phyloP scores from a whole-genome alignment of 2,888 invertebrate species.

The Apodemia duryi region DNA sequence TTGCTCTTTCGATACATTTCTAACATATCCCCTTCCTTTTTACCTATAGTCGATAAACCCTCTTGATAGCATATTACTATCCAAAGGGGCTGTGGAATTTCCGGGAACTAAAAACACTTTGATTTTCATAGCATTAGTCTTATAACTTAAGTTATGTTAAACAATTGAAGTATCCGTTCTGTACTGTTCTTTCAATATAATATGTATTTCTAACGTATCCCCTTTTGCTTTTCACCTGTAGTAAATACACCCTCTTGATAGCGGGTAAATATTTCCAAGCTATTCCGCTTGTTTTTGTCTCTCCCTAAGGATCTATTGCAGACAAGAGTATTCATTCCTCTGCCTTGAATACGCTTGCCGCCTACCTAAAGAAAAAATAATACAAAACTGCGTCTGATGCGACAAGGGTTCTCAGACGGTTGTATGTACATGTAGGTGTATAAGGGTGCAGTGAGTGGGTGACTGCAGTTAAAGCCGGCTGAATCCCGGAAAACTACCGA shows the following conservation, averaged over 20 bases:
- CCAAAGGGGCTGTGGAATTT: not conserved
- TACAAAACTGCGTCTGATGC: slow-evolving; percentile 62
- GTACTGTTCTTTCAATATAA: not conserved
- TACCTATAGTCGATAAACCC: not conserved
- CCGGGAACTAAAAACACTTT: too few species aligned
- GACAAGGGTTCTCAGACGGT: slow-evolving; percentile 71
- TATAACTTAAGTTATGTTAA: not conserved
- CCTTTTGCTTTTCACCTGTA: slow-evolving; percentile 22
- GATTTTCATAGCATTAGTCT: not conserved
- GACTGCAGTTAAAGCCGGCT: slow-evolving; percentile 75
- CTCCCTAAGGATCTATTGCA: slow-evolving; percentile 47
- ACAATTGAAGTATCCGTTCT: not conserved
- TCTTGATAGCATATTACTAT: not conserved
- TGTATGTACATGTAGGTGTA: slow-evolving; percentile 42
- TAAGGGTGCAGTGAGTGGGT: slow-evolving; percentile 73
- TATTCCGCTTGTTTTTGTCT: slow-evolving; percentile 37
- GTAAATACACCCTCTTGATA: slow-evolving; percentile 26
- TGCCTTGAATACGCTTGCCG: slow-evolving; percentile 41
- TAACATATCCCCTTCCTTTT: not conserved
- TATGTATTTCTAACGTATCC: slow-evolving; percentile 3
- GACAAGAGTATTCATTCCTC: slow-evolving; percentile 50
- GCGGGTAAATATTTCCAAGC: slow-evolving; percentile 31
- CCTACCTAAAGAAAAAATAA: slow-evolving; percentile 52
- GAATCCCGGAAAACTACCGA: slow-evolving; percentile 80
- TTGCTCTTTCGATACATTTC: not conserved